A percentile compares a stretch with the other conserved stretches of the same genome.
These are phyloP conservation scores for Leptothorax acervorum DNA, from an alignment of 2,888 invertebrate species.

Conservation along the genomic window DNA sequence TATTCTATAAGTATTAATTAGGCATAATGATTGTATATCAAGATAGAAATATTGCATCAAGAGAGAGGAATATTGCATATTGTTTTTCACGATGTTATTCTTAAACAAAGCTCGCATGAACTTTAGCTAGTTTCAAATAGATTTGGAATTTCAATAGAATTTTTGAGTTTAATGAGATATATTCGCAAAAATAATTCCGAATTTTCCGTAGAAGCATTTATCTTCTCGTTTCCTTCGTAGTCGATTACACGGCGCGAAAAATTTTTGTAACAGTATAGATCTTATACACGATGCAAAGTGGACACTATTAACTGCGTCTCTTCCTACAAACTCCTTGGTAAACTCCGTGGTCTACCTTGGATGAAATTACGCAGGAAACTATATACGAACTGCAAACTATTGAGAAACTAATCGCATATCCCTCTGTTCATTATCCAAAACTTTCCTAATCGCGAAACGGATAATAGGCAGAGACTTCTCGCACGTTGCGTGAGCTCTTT, in stretches of 20 bases:
- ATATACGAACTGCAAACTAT: conserved; percentile 58
- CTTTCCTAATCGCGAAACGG: conserved; percentile 54
- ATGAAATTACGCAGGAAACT: conserved; percentile 54
- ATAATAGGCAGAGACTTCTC: conserved; percentile 47
- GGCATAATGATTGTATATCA: not conserved
- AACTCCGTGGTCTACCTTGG: conserved; percentile 51
- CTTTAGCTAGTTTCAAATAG: not conserved
- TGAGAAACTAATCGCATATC: conserved; percentile 53
- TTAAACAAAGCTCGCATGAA: not conserved
- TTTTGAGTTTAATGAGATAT: not conserved
- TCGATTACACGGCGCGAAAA: not conserved
- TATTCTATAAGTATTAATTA: not conserved
- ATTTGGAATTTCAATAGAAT: not conserved
- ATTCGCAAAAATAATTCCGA: not conserved
- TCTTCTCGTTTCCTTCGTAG: not conserved
- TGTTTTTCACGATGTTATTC: not conserved
- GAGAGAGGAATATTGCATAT: not conserved
- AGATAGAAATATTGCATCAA: not conserved
- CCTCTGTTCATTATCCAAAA: conserved; percentile 54
- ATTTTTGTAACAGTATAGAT: not conserved
- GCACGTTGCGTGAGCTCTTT: conserved; percentile 21
- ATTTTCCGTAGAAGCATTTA: not conserved
- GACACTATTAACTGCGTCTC: conserved; percentile 40
- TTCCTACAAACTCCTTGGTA: conserved; percentile 32
- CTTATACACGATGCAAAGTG: not conserved